phyloP scores from a whole-genome alignment of 1,140 invertebrate genomes.

The Mya arenaria region DNA sequence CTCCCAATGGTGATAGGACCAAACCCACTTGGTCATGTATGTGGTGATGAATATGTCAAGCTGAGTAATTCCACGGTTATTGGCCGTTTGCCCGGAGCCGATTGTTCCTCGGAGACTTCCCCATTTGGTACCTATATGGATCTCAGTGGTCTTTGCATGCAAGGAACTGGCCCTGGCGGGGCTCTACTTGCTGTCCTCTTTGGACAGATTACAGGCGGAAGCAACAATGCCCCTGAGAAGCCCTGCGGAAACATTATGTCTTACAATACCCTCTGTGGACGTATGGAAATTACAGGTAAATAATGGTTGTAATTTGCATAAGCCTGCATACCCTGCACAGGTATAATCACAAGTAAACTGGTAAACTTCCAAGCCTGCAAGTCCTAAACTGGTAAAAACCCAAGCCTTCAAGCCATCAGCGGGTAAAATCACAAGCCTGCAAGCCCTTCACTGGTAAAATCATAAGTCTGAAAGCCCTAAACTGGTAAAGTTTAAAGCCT shows the following conservation, averaged over 20 bases:
- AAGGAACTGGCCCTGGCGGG: constrained; percentile 20
- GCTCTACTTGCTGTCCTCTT: constrained; percentile 60
- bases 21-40: constrained; percentile 56
- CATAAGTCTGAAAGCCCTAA: no score
- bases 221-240: constrained; percentile 70
- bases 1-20: constrained; percentile 72
- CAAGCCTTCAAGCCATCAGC: no score
- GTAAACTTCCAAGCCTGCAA: no score
- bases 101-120: constrained; percentile 59
- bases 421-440: no score
- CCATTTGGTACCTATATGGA: constrained; percentile 55
- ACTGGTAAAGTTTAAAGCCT: no score
- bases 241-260: constrained; percentile 64
- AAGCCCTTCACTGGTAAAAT: no score
- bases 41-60: constrained; percentile 58
- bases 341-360: no score
- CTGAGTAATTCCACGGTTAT: constrained; percentile 66
- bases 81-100: constrained; percentile 58
- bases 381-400: no score
- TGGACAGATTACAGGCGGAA: constrained; percentile 62
- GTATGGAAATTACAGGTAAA: constrained; percentile 34
- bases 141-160: constrained; percentile 39
- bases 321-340: no score
- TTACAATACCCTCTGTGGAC: constrained; percentile 71
- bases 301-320: no score